Evolutionary conservation across 2,888 invertebrate genomes (phyloP), one percentile per base, ranked within the genome.

Genomic region (Alentia gelatinosa): DNA sequence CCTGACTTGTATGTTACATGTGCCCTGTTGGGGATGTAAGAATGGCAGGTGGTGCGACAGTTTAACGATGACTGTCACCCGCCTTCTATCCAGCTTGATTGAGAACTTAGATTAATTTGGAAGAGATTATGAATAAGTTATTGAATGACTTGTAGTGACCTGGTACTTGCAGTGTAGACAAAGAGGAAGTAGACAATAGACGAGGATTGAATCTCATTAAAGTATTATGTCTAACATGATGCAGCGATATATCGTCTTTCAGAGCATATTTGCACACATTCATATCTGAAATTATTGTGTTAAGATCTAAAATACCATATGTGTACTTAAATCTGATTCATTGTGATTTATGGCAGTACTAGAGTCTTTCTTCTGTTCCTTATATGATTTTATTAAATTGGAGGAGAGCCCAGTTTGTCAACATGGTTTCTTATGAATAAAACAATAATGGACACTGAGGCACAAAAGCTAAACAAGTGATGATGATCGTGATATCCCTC

Each of bases 191-290:
- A 19, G 19, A n/a, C 1, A n/a, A 68, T 12, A 30, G 12, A 15
- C n/a, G 68, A 68, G 68, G 68, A 30, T 30, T n/a, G 68, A 68
- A 68, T 68, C 68, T 68, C 68, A 68, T 12, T 30, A 30, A 68
- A 26, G 68, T 68, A 68, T 68, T 68, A 68, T 68, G 68, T 68
- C 68, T 30, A 68, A 68, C 68, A 68, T 68, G 30, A 68, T 68
- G 68, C 68, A 68, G 9, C 7, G 68, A 30, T 68, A 26, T 68
- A 30, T 5, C 30, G 68, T 68, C 68, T 68, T 68, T 68, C 68
- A 68, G n/a, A 68, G 1, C 15, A 68, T 56, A 19, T n/a, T 68
- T 4, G 30, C 68, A 68, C 68, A 68, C 26, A 68, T 30, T 30
- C 3, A 30, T 0, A 15, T 5, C 30, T 68, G 68, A 56, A 9